phyloP scores from a whole-genome alignment of 2,797 vertebrate species.

The Cryptoblepharus egeriae region DNA sequence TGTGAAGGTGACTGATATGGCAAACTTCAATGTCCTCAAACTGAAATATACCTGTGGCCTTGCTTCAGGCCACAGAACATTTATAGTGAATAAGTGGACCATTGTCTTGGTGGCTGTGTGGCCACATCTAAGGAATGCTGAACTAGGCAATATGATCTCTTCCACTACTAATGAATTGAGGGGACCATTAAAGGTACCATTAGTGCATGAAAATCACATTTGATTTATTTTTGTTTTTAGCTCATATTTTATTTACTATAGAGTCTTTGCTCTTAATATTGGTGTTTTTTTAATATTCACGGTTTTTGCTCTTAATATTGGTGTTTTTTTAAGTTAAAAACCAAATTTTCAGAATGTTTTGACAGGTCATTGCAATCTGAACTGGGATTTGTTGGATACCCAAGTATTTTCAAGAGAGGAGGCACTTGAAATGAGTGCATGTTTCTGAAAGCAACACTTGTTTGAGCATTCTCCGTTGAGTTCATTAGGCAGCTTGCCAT shows the following conservation, averaged over 20 bases:
- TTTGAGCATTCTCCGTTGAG: slow-evolving; percentile 49
- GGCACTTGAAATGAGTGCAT: slow-evolving; percentile 43
- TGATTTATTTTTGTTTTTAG: slow-evolving; percentile 7
- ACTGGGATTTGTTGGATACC: slow-evolving; percentile 34
- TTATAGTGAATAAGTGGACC: neutral
- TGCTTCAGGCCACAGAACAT: too few species aligned
- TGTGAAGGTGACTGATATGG: neutral
- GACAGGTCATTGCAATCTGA: slow-evolving; percentile 51
- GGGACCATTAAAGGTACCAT: neutral
- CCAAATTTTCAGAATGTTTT: slow-evolving; percentile 19
- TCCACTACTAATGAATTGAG: neutral
- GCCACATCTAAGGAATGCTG: neutral
- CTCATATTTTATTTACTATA: slow-evolving; percentile 21
- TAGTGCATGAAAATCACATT: slow-evolving; percentile 15
- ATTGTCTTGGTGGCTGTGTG: neutral
- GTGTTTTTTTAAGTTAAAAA: slow-evolving; percentile 15
- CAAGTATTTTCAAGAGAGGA: slow-evolving; percentile 35
- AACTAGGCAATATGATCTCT: neutral
- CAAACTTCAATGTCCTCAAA: too few species aligned
- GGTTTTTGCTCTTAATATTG: slow-evolving; percentile 44
- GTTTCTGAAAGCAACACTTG: slow-evolving; percentile 43
- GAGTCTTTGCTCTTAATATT: slow-evolving; percentile 13
- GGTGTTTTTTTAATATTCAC: slow-evolving; percentile 23
- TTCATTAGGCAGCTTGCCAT: slow-evolving; percentile 43
- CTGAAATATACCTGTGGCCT: neutral